Evolutionary conservation across 2,797 vertebrate species (phyloP), one percentile per base, ranked within the genome.

Genomic region (Chelonia mydas): DNA sequence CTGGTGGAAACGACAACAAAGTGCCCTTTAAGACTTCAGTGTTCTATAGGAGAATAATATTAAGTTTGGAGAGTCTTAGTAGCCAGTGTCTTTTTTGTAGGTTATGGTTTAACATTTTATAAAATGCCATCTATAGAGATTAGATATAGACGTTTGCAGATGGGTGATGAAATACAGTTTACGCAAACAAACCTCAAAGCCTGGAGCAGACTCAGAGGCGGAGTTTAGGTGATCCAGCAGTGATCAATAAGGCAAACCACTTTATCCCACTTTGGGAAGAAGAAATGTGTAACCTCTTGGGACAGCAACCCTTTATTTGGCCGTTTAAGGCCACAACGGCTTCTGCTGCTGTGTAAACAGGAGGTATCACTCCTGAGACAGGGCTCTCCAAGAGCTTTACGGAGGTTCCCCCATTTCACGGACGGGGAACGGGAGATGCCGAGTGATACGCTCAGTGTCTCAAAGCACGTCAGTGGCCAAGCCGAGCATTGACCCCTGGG

Each of bases 31-130:
- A 90, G 76, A 86, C 57, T 83, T 92, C 80, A 83, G 47, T 37
- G 72, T 93, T 90, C 65, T 81, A 65, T 45, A 91, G 91, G 68
- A 93, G 93, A 81, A 77, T 84, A 91, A 6, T 45, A n/a, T 41
- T 41, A 57, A 31, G 3, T 54, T 77, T 45, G 47, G 47, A 19
- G 11, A 47, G 28, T 13, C 28, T 51, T 68, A 50, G 17, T 33
- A 68, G 80, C 61, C n/a, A 55, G 54, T 45, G 50, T 80, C 61
- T 28, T 51, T 80, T 59, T 61, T 80, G 6, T 51, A 80, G 41
- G 12, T 68, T 65, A 47, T 72, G 50, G 78, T n/a, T 31, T 41
- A 87, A 87, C 49, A 11, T 23, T 37, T 41, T 72, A 41, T 11
- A 72, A 23, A 41, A 6, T 23, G 12, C 17, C n/a, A 37, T 37